phyloP scores from a whole-genome alignment of 1,140 invertebrate species.

The Caenorhabditis remanei region DNA sequence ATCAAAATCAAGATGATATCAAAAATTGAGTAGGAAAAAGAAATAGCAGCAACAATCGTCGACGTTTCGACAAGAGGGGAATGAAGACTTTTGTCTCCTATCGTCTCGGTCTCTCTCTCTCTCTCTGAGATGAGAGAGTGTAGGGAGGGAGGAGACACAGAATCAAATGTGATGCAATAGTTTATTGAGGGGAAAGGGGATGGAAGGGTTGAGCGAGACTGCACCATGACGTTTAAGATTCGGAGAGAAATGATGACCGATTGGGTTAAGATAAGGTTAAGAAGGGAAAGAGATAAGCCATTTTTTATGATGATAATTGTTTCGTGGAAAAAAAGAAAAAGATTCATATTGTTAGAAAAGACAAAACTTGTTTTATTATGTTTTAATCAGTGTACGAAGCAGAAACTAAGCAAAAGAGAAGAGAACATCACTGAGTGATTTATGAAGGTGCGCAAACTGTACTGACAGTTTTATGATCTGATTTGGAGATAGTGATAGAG shows the following conservation, averaged over 20 bases:
- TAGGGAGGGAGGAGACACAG: background rate
- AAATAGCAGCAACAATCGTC: constrained; percentile 13
- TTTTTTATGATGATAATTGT: constrained; percentile 34
- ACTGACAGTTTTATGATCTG: constrained; percentile 28
- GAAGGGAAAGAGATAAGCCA: background rate
- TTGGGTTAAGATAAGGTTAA: background rate
- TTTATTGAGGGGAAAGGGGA: background rate
- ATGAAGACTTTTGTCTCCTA: background rate
- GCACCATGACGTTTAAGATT: constrained; percentile 1
- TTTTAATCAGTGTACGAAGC: background rate
- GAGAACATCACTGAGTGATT: constrained; percentile 31
- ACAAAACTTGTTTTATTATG: constrained; percentile 40
- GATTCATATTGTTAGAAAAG: background rate
- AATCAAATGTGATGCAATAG: constrained; percentile 54
- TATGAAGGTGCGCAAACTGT: background rate
- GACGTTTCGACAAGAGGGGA: background rate
- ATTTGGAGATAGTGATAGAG: too few relatives aligned
- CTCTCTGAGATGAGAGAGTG: background rate
- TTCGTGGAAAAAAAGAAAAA: constrained; percentile 23
- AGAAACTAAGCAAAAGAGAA: constrained; percentile 1
- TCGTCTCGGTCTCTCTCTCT: constrained; percentile 16
- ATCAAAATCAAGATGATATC: background rate
- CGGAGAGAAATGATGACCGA: constrained; percentile 29
- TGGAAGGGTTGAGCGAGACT: constrained; percentile 25
- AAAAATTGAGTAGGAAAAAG: background rate